Evolutionary conservation across 2,888 invertebrate genomes (phyloP).

Genomic region (Calameuta filiformis): DNA sequence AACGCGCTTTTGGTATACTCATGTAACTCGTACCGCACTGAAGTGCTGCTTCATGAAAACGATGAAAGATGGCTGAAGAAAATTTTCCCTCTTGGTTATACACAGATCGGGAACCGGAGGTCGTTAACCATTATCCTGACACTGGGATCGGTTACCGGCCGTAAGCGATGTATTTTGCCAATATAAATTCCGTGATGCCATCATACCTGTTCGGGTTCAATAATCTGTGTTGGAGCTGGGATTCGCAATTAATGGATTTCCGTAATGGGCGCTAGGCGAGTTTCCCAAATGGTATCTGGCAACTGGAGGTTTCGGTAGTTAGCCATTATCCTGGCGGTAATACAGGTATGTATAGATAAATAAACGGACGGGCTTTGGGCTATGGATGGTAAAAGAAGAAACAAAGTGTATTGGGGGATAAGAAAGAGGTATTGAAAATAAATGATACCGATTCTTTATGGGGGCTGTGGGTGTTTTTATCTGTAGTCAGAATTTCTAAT

Average conservation of each 20-base stretch:
- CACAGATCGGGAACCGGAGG: neutral
- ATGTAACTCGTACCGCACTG: neutral
- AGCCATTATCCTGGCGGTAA: neutral
- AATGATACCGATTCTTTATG: slow-evolving; percentile 12
- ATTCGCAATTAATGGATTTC: neutral
- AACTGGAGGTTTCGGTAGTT: neutral
- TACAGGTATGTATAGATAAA: neutral
- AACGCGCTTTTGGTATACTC: neutral
- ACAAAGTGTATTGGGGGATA: neutral
- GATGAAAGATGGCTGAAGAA: neutral
- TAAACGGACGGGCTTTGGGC: too few relatives aligned
- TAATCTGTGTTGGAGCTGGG: neutral
- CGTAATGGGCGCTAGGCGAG: neutral
- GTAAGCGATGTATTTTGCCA: neutral
- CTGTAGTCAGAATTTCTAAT: neutral
- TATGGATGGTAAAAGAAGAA: neutral
- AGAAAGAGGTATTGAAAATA: neutral
- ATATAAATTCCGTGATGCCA: neutral
- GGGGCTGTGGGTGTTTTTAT: slow-evolving; percentile 8
- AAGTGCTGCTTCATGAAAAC: neutral
- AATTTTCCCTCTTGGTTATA: neutral
- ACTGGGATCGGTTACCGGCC: neutral
- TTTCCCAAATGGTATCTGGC: neutral
- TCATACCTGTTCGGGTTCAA: neutral
- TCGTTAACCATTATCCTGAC: neutral